Evolutionary conservation across 2,888 invertebrate genomes (phyloP).

Genomic region (Thera obeliscata): DNA sequence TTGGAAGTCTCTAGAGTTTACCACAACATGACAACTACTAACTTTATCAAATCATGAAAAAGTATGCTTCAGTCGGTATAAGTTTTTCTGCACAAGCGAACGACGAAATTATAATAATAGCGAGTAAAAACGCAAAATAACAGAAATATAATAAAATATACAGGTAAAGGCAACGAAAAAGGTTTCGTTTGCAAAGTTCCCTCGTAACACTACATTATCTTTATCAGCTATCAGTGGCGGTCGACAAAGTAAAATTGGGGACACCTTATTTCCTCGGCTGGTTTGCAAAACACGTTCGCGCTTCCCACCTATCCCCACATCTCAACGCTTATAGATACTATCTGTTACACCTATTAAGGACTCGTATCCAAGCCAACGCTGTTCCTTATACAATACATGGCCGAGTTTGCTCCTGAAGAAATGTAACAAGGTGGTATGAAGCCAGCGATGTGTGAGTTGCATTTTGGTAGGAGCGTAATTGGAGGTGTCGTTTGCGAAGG

Average conservation of each 20-base stretch:
- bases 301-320: conserved; percentile 83
- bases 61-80: too few relatives aligned
- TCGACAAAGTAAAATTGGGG: conserved; percentile 81
- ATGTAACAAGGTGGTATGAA: conserved; percentile 14
- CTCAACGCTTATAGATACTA: conserved; percentile 83
- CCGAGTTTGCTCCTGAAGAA: conserved; percentile 38
- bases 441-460: conserved; percentile 50
- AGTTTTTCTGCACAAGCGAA: too few relatives aligned
- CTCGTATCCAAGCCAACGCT: conserved; percentile 33
- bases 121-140: conserved; percentile 40
- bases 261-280: conserved; percentile 81
- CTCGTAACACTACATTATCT: conserved; percentile 71
- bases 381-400: conserved; percentile 52
- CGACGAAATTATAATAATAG: background rate
- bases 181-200: conserved; percentile 65
- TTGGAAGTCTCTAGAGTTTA: too few relatives aligned
- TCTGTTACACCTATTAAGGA: conserved; percentile 76
- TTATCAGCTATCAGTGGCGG: conserved; percentile 73
- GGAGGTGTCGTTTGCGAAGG: conserved; percentile 49
- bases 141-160: conserved; percentile 34
- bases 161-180: conserved; percentile 54
- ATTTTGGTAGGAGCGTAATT: conserved; percentile 44
- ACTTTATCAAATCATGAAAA: too few relatives aligned
- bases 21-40: too few relatives aligned
- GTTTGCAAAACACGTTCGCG: conserved; percentile 84